Base-by-base conservation (phyloP, 2,113 vertebrate species). In the Pituophis catenifer region DNA sequence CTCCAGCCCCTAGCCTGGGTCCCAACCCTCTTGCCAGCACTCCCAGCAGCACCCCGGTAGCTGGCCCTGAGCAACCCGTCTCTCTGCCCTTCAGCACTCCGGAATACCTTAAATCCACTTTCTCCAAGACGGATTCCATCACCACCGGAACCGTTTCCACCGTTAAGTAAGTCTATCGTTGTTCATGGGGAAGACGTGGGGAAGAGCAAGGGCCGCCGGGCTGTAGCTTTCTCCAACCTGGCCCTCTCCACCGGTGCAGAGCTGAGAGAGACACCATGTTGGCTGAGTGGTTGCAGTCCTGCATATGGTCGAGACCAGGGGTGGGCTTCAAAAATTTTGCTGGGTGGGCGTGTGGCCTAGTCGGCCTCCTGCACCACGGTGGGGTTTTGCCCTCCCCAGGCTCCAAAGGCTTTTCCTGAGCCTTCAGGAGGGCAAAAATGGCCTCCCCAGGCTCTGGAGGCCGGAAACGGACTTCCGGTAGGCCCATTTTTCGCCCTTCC, bases 81-180 rank as follows among this genome's bases (percentile, higher is more conserved):
- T 97, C 99, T 87, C 96, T 99, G 96, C 97, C 98, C 93, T 99
- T 99, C 98, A 99, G 97, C 94, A 96, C 98, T 86, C 97, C 99
- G 0, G 99, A 99, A 94, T 99, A 98, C 97, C 97, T 99, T 94
- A 99, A 99, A 97, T 99, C 99, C 93, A 98, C 99, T 95, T 99
- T 99, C 97, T 99, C 99, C 97, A 99, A 99, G 97, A 99, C 99
- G 81, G 99, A 99, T 98, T 99, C 99, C 97, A 99, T 99, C 97
- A 99, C 99, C 96, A 99, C 99, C 1, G 99, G 99, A 96, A 99
- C 99, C 1, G 99, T 99, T 96, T 99, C 99, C 93, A 99, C 99
- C 13, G 99, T 99, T 94, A 99, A 99, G 99, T 99, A 99, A 99
- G 99, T 97, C 54, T 0, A 48, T 91, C 92, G 13, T 11, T 0